Evolutionary conservation across 2,888 invertebrate genomes (phyloP), one percentile per base, ranked within the genome.

Genomic region (Drymonia ruficornis): DNA sequence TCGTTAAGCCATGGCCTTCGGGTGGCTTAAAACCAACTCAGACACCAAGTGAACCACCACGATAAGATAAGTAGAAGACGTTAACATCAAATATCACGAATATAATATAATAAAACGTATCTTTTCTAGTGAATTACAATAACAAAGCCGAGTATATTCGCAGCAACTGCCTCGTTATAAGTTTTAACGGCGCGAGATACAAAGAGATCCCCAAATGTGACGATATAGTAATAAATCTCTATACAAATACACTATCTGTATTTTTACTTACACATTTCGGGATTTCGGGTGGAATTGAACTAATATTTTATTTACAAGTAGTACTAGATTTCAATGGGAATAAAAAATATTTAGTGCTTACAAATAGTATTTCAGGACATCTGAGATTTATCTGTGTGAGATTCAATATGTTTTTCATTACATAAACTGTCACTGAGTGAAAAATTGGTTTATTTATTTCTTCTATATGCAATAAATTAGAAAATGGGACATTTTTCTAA

Each of bases 151-250:
- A 70, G 74, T 70, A 65, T 71, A 72, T 73, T 70, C 65, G 60
- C 67, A 71, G 68, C 72, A 74, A 81, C 81, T 78, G 77, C 70
- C 84, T 88, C 82, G 86, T 89, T 89, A 89, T 86, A 89, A 89
- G 85, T 89, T 89, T 89, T 87, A 88, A 88, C 84, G 86, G 86
- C 82, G 80, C 59, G 65, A 76, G 77, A 80, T 80, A 87, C 83
- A 83, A 83, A 83, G 84, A 81, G 74, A 72, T 76, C 65, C 80
- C 75, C 63, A 80, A 80, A 81, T 76, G 72, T 77, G 73, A 73
- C 63, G 54, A 69, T 65, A 67, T 53, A 63, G 74, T 54, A 52
- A 68, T 68, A 73, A 74, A 75, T 72, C 72, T 67, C 60, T 64
- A 59, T 61, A 56, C 28, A 52, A 34, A 66, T 60, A 60, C 59